phyloP scores from a whole-genome alignment of 2,888 invertebrate species.

The Baronia brevicornis region DNA sequence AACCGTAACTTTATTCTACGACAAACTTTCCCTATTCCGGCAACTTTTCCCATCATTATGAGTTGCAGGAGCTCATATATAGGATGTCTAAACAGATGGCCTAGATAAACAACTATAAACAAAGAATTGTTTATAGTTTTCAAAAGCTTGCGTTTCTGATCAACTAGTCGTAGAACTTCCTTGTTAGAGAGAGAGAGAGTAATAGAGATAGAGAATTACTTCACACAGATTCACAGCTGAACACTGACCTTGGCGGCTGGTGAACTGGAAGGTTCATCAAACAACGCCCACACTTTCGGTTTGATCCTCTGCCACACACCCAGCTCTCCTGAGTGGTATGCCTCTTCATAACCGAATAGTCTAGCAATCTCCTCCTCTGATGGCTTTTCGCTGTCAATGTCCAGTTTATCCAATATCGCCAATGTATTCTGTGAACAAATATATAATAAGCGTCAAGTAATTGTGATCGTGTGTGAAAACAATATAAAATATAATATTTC shows the following conservation, averaged over 20 bases:
- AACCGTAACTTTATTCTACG: no score
- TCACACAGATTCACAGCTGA: neutral
- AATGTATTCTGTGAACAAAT: conserved; percentile 87
- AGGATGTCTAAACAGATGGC: no score
- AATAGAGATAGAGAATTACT: no score
- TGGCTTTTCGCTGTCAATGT: conserved; percentile 94
- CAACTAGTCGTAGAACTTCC: no score
- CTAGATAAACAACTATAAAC: no score
- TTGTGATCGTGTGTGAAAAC: no score
- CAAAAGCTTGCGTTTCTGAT: no score
- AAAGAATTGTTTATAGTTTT: no score
- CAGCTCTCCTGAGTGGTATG: conserved; percentile 84
- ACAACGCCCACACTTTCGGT: conserved; percentile 95
- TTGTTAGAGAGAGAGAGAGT: neutral
- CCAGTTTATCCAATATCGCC: conserved; percentile 95
- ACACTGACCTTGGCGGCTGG: conserved; percentile 87
- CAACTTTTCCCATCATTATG: no score
- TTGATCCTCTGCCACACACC: conserved; percentile 93
- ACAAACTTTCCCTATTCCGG: no score
- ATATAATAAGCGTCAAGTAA: no score
- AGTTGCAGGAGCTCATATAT: no score
- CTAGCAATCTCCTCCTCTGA: conserved; percentile 95
- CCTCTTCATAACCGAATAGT: conserved; percentile 93
- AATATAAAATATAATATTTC: neutral
- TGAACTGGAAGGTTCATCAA: conserved; percentile 97